Conservation (phyloP, 1,140 invertebrate genomes). For the Procambarus clarkii region DNA sequence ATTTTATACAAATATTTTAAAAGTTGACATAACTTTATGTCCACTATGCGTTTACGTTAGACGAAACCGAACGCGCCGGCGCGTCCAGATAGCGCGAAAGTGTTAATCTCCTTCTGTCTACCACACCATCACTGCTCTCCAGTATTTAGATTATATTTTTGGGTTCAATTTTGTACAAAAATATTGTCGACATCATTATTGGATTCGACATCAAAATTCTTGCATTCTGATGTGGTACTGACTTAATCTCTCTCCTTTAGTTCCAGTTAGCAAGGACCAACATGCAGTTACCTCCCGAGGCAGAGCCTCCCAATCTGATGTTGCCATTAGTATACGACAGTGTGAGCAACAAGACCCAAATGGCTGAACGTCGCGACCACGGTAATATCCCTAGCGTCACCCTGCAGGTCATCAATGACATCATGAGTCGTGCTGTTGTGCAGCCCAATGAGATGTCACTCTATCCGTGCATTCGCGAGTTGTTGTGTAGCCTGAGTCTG, state of each 20-base stretch:
- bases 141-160: no score
- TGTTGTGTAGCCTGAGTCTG: conserved; percentile 60
- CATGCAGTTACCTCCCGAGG: conserved; percentile 79
- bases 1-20: no score
- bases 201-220: neutral
- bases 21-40: no score
- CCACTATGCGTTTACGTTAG: no score
- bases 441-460: conserved; percentile 60
- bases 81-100: no score
- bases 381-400: conserved; percentile 74
- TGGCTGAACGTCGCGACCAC: conserved; percentile 86
- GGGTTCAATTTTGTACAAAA: neutral
- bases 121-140: no score
- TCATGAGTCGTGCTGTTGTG: conserved; percentile 60
- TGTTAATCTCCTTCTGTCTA: no score
- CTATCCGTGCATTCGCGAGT: conserved; percentile 64
- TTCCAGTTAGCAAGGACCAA: conserved; percentile 88
- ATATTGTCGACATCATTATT: neutral
- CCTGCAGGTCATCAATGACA: conserved; percentile 69
- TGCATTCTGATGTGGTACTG: conserved; percentile 31
- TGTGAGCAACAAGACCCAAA: conserved; percentile 87
- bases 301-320: conserved; percentile 87
- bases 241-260: conserved; percentile 77
- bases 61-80: no score
- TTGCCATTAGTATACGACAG: conserved; percentile 93